These are phyloP conservation scores for Drosophila birchii DNA, from an alignment of 2,888 invertebrate genomes.

Conservation along the genomic window DNA sequence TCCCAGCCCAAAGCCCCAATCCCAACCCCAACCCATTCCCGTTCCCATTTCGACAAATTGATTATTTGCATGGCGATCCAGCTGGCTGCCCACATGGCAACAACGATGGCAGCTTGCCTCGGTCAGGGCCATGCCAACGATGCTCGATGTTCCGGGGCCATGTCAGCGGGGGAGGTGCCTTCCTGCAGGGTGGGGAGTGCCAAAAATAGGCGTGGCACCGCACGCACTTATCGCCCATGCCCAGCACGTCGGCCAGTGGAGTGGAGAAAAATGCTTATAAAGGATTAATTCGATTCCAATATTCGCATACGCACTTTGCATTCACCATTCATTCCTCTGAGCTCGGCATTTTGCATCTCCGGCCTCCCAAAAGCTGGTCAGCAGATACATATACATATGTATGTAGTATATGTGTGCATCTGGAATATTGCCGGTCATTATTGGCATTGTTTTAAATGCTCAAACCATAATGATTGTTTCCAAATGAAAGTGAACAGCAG, in stretches of 20 bases:
- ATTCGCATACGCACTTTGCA: slow-evolving; percentile 35
- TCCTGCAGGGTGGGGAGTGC: slow-evolving; percentile 2
- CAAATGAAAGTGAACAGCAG: slow-evolving; percentile 22
- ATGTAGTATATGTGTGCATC: not conserved
- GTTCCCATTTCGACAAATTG: slow-evolving; percentile 64
- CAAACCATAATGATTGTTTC: slow-evolving; percentile 46
- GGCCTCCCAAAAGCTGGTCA: slow-evolving; percentile 20
- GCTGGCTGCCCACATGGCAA: slow-evolving; percentile 30
- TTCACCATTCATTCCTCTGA: not conserved
- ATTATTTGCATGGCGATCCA: slow-evolving; percentile 65
- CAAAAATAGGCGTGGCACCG: slow-evolving; percentile 60
- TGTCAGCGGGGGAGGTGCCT: not conserved
- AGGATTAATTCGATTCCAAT: slow-evolving; percentile 80
- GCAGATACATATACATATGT: slow-evolving; percentile 15
- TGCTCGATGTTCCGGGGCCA: slow-evolving; percentile 20
- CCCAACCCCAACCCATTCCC: slow-evolving; percentile 26
- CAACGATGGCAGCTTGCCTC: slow-evolving; percentile 28
- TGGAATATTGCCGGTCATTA: slow-evolving; percentile 50
- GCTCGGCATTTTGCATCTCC: slow-evolving; percentile 26
- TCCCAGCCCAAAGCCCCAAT: slow-evolving; percentile 26
- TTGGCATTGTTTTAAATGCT: slow-evolving; percentile 67
- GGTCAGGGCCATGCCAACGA: slow-evolving; percentile 47
- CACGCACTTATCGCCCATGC: slow-evolving; percentile 72
- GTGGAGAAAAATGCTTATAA: slow-evolving; percentile 78
- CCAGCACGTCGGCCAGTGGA: slow-evolving; percentile 69